Percentiles rank a stretch among this genome's conserved stretches.
Evolutionary conservation across 2,113 vertebrate species (phyloP).

Genomic region (Phodopus roborovskii): DNA sequence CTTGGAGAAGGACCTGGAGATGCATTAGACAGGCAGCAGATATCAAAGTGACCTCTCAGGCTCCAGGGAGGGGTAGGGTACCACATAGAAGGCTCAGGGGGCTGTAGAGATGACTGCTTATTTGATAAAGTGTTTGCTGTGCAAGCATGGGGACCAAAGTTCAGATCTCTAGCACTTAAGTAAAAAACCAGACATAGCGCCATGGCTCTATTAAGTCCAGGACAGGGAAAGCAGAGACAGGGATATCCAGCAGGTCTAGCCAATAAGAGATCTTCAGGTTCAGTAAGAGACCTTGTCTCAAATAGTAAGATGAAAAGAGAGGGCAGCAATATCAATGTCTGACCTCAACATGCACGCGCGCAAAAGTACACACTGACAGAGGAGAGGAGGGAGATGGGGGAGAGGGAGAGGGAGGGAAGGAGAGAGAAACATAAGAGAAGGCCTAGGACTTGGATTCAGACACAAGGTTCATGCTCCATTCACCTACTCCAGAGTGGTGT

Average conservation of each 20-base stretch:
- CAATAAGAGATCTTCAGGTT: neutral
- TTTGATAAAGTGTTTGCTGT: neutral
- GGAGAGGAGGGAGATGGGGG: too few species aligned
- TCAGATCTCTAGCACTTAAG: neutral
- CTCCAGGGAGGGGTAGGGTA: neutral
- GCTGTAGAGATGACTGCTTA: neutral
- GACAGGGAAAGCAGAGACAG: neutral
- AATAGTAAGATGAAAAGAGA: neutral
- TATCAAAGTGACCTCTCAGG: neutral
- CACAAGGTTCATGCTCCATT: rapidly evolving
- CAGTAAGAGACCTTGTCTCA: neutral
- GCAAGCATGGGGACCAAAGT: neutral
- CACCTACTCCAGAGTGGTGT: neutral
- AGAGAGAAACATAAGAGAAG: too few species aligned
- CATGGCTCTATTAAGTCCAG: neutral
- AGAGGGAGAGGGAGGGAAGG: too few species aligned
- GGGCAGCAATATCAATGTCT: neutral
- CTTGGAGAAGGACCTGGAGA: neutral
- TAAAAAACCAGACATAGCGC: neutral
- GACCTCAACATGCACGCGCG: neutral
- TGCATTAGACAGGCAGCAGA: too few species aligned
- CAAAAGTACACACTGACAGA: neutral
- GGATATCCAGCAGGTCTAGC: neutral
- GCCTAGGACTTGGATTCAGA: neutral
- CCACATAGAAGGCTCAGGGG: neutral